Evolutionary conservation across 2,888 invertebrate species (phyloP), one percentile per base, ranked within the genome.

Genomic region (Folsomia manolachei): DNA sequence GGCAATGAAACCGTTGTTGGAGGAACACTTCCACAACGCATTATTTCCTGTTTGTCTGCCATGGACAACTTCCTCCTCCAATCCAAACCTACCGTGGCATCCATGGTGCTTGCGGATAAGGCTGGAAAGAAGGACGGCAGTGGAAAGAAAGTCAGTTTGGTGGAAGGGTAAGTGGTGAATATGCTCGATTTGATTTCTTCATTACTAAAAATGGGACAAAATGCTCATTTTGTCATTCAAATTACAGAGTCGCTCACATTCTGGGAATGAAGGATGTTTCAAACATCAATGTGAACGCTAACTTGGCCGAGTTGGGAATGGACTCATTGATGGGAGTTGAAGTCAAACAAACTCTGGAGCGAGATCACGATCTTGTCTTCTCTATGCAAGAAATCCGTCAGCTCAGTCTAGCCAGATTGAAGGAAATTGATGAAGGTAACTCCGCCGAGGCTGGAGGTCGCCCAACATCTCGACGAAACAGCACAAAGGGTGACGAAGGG

Each of bases 251-350:
- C 11, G 93, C 91, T 65, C 94, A 95, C 83, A 95, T 75, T 79
- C 25, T 83, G 87, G 92, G 94, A 74, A 90, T 98, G 82, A 94
- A 95, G 84, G 95, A 98, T 82, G 86, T 90, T 0, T 89, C 88
- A 80, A 90, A 91, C 75, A 88, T 97, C 27, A 89, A 93, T 75
- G 87, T 89, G 60, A 88, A 88, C 27, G 89, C 92, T 2, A 91
- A 91, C 60, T 86, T 99, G 63, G 94, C 95, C 27, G 98, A 99
- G 84, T 88, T 99, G 56, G 98, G 98, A 75, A 94, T 99, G 90
- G 98, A 99, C 84, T 97, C 97, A 1, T 86, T 99, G 79, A 98
- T 98, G 98, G 97, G 97, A 63, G 96, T 98, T 1, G 99, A 99
- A 87, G 95, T 99, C 82, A 97, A 97, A 84, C 97, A 97, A 85